Conservation (phyloP, 1,140 invertebrate genomes). For the Mya arenaria region DNA sequence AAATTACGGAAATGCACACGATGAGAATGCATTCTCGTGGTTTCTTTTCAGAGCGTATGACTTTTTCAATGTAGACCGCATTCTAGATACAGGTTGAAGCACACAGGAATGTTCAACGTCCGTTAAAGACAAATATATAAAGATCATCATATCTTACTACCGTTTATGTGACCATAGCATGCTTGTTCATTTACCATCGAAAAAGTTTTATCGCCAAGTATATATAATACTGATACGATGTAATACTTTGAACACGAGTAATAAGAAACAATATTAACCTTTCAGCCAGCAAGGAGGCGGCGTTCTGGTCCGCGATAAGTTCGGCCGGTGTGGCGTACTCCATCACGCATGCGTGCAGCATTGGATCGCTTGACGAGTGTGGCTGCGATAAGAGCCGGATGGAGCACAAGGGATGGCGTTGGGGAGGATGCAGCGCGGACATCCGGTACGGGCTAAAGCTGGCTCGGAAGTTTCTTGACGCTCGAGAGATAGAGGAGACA, state of each 20-base stretch:
- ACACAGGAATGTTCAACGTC: no score
- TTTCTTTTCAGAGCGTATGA: no score
- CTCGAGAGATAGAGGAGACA: constrained; percentile 83
- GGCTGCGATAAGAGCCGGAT: constrained; percentile 85
- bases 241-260: background rate
- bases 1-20: no score
- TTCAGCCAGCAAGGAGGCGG: constrained; percentile 84
- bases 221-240: no score
- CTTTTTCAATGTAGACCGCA: no score
- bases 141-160: no score
- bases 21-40: no score
- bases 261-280: constrained; percentile 15
- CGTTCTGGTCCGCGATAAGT: constrained; percentile 84
- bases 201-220: no score
- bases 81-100: no score
- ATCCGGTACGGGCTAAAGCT: constrained; percentile 84
- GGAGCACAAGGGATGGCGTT: constrained; percentile 78
- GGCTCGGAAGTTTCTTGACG: constrained; percentile 83
- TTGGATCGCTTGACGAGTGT: constrained; percentile 91
- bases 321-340: constrained; percentile 92
- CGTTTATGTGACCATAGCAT: no score
- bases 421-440: constrained; percentile 83
- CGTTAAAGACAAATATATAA: no score
- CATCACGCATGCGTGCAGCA: constrained; percentile 92
- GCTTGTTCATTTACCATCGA: no score